Evolutionary conservation across 2,797 vertebrate genomes (phyloP).

Genomic region (Gorsachius magnificus): DNA sequence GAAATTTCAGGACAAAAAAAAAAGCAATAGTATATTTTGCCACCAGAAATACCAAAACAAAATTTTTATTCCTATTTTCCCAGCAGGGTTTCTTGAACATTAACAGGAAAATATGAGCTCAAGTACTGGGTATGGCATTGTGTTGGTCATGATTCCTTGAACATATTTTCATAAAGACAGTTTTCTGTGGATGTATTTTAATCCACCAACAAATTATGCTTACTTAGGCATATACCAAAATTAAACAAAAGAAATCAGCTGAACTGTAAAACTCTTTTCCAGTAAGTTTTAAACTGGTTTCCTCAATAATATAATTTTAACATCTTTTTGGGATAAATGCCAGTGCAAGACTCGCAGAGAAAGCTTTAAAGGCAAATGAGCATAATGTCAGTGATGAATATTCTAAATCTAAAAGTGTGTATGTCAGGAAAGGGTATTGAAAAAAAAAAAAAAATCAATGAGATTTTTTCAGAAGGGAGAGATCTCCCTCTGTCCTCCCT

Average conservation of each 20-base stretch:
- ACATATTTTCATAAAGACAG: background rate
- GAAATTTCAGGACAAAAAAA: background rate
- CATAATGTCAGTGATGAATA: background rate
- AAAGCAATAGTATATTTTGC: background rate
- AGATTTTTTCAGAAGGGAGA: background rate
- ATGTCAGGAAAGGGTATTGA: background rate
- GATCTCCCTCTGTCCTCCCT: background rate
- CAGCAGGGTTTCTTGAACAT: background rate
- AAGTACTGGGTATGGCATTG: background rate
- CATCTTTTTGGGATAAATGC: background rate
- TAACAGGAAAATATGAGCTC: background rate
- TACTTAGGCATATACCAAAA: slow-evolving; percentile 2
- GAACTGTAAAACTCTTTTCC: background rate
- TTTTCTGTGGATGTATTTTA: background rate
- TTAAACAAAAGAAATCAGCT: background rate
- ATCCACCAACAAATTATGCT: slow-evolving; percentile 3
- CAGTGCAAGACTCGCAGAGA: background rate
- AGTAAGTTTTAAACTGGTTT: slow-evolving; percentile 15
- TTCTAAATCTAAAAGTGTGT: background rate
- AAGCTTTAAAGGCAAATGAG: background rate
- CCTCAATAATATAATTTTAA: slow-evolving; percentile 10
- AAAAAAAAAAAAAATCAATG: background rate
- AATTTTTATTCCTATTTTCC: background rate
- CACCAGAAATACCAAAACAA: background rate
- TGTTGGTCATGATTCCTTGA: background rate